Percentiles rank a stretch among this genome's conserved stretches.
phyloP scores from a whole-genome alignment of 2,797 vertebrate species.

The Rousettus madagascariensis region DNA sequence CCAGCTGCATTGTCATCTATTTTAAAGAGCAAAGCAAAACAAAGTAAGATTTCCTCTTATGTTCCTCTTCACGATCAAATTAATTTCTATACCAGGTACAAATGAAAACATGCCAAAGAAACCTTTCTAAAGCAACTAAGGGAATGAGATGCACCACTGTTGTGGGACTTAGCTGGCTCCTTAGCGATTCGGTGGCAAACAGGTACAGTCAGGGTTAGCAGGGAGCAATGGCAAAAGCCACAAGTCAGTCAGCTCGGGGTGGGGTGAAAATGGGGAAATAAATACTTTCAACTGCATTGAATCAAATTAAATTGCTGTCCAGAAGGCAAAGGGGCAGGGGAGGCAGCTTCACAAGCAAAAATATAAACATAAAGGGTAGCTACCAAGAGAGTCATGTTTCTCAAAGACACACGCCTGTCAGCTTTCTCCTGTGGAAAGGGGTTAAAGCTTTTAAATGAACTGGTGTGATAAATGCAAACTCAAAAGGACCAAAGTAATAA shows the following conservation, averaged over 20 bases:
- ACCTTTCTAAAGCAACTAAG: slow-evolving; percentile 83
- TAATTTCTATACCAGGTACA: slow-evolving; percentile 79
- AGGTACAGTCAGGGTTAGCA: slow-evolving; percentile 76
- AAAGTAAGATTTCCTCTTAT: slow-evolving; percentile 85
- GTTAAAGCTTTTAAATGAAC: slow-evolving; percentile 90
- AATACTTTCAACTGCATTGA: slow-evolving; percentile 78
- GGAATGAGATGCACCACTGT: slow-evolving; percentile 78
- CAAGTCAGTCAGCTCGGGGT: slow-evolving; percentile 85
- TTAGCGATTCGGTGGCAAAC: slow-evolving; percentile 68
- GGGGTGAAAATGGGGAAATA: slow-evolving; percentile 58
- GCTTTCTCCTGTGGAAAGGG: slow-evolving; percentile 95
- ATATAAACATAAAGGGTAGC: slow-evolving; percentile 89
- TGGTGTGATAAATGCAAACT: slow-evolving; percentile 84
- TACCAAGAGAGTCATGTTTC: slow-evolving; percentile 96
- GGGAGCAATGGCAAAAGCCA: slow-evolving; percentile 83
- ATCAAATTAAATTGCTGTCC: slow-evolving; percentile 84
- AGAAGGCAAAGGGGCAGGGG: slow-evolving; percentile 74
- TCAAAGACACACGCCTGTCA: slow-evolving; percentile 94
- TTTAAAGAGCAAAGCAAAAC: slow-evolving; percentile 38
- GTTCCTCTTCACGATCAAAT: slow-evolving; percentile 84
- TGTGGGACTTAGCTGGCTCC: slow-evolving; percentile 71
- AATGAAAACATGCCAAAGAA: slow-evolving; percentile 84
- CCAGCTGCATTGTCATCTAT: background rate
- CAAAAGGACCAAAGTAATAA: slow-evolving; percentile 77
- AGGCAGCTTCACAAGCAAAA: slow-evolving; percentile 88